These are phyloP conservation scores for Hirudo medicinalis DNA, from an alignment of 1,140 invertebrate genomes.

Conservation along the genomic window DNA sequence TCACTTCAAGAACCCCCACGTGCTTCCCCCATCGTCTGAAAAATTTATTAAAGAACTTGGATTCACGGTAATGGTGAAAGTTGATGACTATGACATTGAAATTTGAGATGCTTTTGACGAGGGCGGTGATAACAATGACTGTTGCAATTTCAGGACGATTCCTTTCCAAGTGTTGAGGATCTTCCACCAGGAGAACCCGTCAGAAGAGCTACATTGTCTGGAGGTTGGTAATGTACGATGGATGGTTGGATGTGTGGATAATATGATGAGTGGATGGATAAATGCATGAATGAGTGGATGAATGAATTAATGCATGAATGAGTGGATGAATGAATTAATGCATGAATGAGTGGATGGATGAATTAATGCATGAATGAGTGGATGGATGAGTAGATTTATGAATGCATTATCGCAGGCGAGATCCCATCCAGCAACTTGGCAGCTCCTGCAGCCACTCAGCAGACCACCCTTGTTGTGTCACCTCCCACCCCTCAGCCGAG, in stretches of 20 bases:
- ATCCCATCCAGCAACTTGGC: not conserved
- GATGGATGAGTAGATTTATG: too few species aligned
- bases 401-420: not conserved
- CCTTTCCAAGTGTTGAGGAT: not conserved
- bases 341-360: too few species aligned
- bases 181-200: not conserved
- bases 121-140: too few species aligned
- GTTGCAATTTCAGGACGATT: not conserved
- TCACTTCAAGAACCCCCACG: constrained; percentile 29
- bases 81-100: too few species aligned
- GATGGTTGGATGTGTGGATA: too few species aligned
- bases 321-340: too few species aligned
- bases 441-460: not conserved
- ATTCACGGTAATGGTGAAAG: constrained; percentile 1
- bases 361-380: too few species aligned
- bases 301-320: too few species aligned
- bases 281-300: too few species aligned
- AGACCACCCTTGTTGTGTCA: not conserved
- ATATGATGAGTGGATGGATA: too few species aligned
- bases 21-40: constrained; percentile 30
- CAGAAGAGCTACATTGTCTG: constrained; percentile 2
- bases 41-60: constrained; percentile 3
- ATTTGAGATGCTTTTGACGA: too few species aligned
- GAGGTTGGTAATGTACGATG: not conserved
- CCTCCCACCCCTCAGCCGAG: not conserved